Base-by-base conservation (phyloP, 2,797 vertebrate genomes). In the Setipinna tenuifilis region DNA sequence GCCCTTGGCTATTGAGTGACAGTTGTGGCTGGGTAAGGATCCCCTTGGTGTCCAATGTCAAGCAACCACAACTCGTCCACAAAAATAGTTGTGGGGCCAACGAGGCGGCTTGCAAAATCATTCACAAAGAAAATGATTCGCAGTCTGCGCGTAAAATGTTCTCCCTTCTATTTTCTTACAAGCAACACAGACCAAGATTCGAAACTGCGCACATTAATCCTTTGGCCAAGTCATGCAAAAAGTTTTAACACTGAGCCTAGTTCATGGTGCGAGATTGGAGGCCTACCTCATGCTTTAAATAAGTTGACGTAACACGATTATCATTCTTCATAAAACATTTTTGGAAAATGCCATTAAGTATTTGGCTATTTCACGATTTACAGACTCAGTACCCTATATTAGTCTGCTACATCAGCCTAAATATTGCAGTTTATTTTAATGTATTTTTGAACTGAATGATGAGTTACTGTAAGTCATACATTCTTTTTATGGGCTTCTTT, bases 21-120 rank as follows among this genome's bases (percentile, higher is more conserved):
- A 95, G 93, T 92, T 92, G 93, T 90, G 90, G 87, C 90, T 91
- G 89, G 91, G 86, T 87, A 89, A 88, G 81, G 71, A 1, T 61
- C 41, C 61, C 85, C 25, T 41, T 31, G 71, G 71, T 78, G 71
- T 78, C 57, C 19, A 83, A 86, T 89, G 81, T 91, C 89, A 54
- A 85, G 86, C 90, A 80, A 87, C 90, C 81, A 41, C 83, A 87
- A 85, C 83, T 19, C 25, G 9, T 83, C 62, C 28, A 81, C 89
- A 89, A 89, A 91, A 91, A 90, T 91, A 91, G 88, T 85, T 84
- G 86, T 81, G 75, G 78, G 84, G 14, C 65, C 65, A 35, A 19
- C 31, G 16, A 25, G 61, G 31, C 25, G 50, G n/a, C 35, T 83
- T 78, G 35, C 31, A n/a, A 44, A 78, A 78, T 78, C 71, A 78